Evolutionary conservation across 2,888 invertebrate species (phyloP), one percentile per base, ranked within the genome.

Genomic region (Catocala nupta): DNA sequence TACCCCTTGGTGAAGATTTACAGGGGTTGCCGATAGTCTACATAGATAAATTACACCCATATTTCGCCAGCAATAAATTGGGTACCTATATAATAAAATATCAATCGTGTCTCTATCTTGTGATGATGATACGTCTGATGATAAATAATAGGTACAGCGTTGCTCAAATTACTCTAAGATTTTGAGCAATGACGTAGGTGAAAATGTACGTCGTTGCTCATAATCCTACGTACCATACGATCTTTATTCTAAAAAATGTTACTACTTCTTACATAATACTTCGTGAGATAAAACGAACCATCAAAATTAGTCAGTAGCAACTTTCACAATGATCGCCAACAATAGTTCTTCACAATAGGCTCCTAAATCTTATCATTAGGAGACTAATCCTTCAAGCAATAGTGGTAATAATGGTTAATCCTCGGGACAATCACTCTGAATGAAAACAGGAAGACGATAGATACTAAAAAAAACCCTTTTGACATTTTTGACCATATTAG

Each of bases 301-400:
- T 52, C 57, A 68, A 74, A 70, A 65, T 63, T 64, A 75, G 54
- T 64, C 66, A 70, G 68, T 56, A 60, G 70, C 48, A 66, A 55
- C 62, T 64, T 70, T 73, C 64, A 73, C 72, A 81, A 81, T 83
- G 70, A 63, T 66, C 75, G 75, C 59, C 42, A 66, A 73, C 77
- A 73, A 73, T 75, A 61, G 75, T 68, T 12, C 47, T 47, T 8
- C 59, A 70, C 59, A 70, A 75, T 60, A 69, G 68, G 74, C 71
- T 73, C 78, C 81, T 81, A 83, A 87, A 89, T 84, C 88, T 90
- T 91, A 89, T 91, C 89, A 90, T 91, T 89, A 91, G 80, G 65
- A 69, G 71, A 71, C 69, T 90, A 88, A 91, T 89, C 90, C 88
- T 81, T 75, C 79, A 83, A 85, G 83, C 80, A 84, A 78, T 80